These are phyloP conservation scores for Bolinopsis microptera DNA, from an alignment of 37 sponge, comb jelly and placozoan species.

Conservation along the genomic window DNA sequence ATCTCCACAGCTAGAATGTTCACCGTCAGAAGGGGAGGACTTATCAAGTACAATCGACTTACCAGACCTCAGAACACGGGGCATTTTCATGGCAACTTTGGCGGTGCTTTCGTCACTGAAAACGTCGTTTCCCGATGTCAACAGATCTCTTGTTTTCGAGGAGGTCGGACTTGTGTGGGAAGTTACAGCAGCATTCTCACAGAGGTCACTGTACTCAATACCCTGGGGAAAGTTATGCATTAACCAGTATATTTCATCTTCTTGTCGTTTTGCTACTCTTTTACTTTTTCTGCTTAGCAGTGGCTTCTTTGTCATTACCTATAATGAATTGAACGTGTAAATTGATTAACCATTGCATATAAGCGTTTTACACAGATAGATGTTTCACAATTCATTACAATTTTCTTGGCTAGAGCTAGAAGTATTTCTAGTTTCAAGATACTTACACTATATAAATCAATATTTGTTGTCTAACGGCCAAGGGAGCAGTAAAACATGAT, in stretches of 20 bases:
- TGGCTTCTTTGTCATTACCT: neutral
- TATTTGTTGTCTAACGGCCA: too few relatives aligned
- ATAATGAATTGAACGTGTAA: neutral
- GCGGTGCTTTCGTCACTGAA: neutral
- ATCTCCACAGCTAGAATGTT: neutral
- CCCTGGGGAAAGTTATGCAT: slow-evolving; percentile 63
- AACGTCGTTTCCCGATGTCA: neutral
- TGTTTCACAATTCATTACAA: too few relatives aligned
- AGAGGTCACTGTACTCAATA: neutral
- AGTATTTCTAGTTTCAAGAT: too few relatives aligned
- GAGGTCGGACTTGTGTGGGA: neutral
- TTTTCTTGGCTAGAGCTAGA: too few relatives aligned
- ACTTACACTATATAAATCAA: too few relatives aligned
- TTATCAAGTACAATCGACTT: neutral
- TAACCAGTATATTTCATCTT: slow-evolving; percentile 54
- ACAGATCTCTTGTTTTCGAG: neutral
- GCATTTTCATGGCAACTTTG: slow-evolving; percentile 30
- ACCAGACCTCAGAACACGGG: slow-evolving; percentile 24
- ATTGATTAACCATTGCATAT: neutral
- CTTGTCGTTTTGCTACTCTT: slow-evolving; percentile 38
- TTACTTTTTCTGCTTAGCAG: slow-evolving; percentile 38
- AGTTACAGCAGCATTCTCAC: neutral
- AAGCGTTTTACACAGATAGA: too few relatives aligned
- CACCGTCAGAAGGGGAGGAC: neutral
- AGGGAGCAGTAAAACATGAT: neutral